Base-by-base conservation (phyloP, 2,113 vertebrate species). In the Chloropsis hardwickii region DNA sequence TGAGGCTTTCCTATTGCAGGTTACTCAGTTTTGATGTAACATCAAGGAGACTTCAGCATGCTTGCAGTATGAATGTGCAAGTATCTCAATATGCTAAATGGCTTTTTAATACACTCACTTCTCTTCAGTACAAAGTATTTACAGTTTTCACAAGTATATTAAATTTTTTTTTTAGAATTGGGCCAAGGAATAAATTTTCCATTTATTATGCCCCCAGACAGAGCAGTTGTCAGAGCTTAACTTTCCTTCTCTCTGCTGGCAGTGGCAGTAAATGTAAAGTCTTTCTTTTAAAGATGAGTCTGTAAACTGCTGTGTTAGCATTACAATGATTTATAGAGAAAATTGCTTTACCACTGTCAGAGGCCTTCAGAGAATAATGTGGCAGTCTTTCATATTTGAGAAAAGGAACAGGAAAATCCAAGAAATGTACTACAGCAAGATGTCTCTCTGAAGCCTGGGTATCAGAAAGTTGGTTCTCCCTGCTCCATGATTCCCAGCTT, bases 261-360 rank as follows among this genome's bases (percentile, higher is more conserved):
- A 71, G 77, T 81, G 85, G 88, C 91, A 94, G 74, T 82, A 92
- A 90, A 90, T 90, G 82, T 85, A 78, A 90, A 94, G 74, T 60
- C 86, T 92, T 95, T 94, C 90, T 94, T 94, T 73, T 88, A 83
- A 94, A 86, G 86, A 92, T 87, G 91, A 95, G 84, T 70, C 92
- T 94, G 90, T 91, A 96, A 96, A 92, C 94, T 95, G 81, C 95
- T 95, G 81, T 0, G 87, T 97, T 97, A 94, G 94, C 89, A 86
- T 96, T 95, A 45, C 94, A 67, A n/a, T 88, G 92, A 96, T 90
- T 92, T 97, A 94, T 95, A 86, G 64, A 93, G 93, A 92, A 96
- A 95, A 96, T 96, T 93, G 90, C 89, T 95, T 94, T 87, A 92
- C 82, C 65, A 31, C 81, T 92, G 92, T 94, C 87, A 90, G 87